Evolutionary conservation across 2,888 invertebrate species (phyloP), one percentile per base, ranked within the genome.

Genomic region (Pollenia amentaria): DNA sequence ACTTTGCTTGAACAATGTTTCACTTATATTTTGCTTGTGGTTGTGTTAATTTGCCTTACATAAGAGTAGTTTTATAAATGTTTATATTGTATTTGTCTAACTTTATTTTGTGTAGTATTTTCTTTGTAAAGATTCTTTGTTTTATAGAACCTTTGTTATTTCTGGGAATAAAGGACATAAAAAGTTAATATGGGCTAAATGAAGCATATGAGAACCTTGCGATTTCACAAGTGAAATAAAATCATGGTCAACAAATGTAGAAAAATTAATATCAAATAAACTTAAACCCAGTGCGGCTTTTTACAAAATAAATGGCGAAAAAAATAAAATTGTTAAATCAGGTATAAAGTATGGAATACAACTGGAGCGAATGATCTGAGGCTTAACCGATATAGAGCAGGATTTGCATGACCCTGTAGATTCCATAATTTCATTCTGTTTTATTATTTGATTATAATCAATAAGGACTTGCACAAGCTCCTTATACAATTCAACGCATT

Each of bases 161-260:
- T 55, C 10, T 18, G 11, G 8, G 46, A 48, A 21, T 42, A 18
- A n/a, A 57, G 18, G 55, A 40, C 42, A 62, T 16, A 51, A 38
- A 53, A 64, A n/a, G 9, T 16, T 21, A 77, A 77, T 55, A 9
- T 55, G 12, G 44, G 53, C 65, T 46, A 44, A 65, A 65, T 65
- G 12, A 77, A 55, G 29, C 29, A 55, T 46, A 65, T n/a, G 55
- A 38, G 16, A 53, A 55, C 44, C 4, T 67, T 77, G 77, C n/a
- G 65, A 65, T 55, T 55, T 55, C n/a, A 67, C 12, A 55, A 67
- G 55, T 65, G 55, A 76, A 55, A 65, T 67, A n/a, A 53, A 48
- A 29, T 75, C 9, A 14, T 42, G 42, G 21, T 57, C n/a, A 21
- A 29, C 9, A 55, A 44, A 11, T 57, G 10, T 29, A 29, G 14